Conservation (phyloP, 1,140 invertebrate genomes). For the Drosophila teissieri region DNA sequence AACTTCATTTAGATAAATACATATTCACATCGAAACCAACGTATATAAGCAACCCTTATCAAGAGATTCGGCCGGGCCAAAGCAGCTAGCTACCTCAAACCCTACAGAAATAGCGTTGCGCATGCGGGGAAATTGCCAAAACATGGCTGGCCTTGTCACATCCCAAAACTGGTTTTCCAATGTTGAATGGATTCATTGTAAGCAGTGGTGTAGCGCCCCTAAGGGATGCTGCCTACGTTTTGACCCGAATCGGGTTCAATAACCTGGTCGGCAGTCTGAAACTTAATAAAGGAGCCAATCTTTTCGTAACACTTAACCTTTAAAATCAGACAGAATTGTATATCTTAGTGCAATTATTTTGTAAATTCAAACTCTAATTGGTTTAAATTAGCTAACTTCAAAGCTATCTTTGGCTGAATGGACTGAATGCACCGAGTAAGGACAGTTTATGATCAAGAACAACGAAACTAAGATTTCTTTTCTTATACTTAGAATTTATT, state of each 20-base stretch:
- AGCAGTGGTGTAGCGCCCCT: constrained; percentile 40
- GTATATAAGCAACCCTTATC: constrained; percentile 56
- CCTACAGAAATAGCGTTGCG: constrained; percentile 13
- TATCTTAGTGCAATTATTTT: too few species aligned
- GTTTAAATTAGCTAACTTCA: too few species aligned
- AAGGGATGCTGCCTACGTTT: constrained; percentile 57
- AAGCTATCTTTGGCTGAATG: too few species aligned
- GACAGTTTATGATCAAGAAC: too few species aligned
- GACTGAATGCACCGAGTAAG: too few species aligned
- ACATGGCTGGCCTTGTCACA: constrained; percentile 14
- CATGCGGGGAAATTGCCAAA: constrained; percentile 61
- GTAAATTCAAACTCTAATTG: too few species aligned
- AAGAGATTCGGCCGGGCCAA: constrained; percentile 1
- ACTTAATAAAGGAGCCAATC: too few species aligned
- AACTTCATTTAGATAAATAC: constrained; percentile 28
- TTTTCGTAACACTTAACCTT: too few species aligned
- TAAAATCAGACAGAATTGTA: too few species aligned
- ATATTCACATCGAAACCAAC: constrained; percentile 19
- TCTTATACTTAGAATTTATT: too few species aligned
- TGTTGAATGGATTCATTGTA: constrained; percentile 19
- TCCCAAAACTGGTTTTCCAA: constrained; percentile 56
- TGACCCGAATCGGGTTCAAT: constrained; percentile 48
- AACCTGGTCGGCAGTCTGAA: constrained; percentile 22
- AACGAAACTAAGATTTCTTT: too few species aligned
- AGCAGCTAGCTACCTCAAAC: not conserved